Percentiles rank a stretch among this genome's conserved stretches.
Evolutionary conservation across 2,888 invertebrate genomes (phyloP).

Genomic region (Arrhopalites spinosus): DNA sequence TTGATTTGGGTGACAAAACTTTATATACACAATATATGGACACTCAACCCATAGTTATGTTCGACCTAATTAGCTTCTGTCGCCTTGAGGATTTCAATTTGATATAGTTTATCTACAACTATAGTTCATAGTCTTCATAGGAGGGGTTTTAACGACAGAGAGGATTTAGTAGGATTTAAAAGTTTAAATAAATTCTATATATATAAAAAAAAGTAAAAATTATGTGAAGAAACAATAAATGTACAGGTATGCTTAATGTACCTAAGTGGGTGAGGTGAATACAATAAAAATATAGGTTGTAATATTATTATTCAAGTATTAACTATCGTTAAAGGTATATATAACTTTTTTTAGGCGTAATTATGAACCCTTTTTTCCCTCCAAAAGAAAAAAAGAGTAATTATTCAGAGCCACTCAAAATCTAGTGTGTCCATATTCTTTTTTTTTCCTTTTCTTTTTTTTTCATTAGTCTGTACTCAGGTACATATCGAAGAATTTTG

Average conservation of each 20-base stretch:
- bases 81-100: slow-evolving; percentile 11
- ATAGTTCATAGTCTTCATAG: no score
- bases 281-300: slow-evolving; percentile 1
- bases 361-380: slow-evolving; percentile 22
- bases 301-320: not conserved
- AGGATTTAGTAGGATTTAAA: slow-evolving; percentile 5
- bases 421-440: no score
- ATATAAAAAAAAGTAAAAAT: no score
- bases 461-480: no score
- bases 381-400: not conserved
- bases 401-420: slow-evolving; percentile 18
- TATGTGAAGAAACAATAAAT: not conserved
- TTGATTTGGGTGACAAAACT: no score
- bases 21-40: no score
- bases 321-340: not conserved
- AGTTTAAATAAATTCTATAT: not conserved
- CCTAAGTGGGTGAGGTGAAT: not conserved
- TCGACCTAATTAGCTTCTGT: slow-evolving; percentile 28
- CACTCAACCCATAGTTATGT: not conserved
- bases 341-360: slow-evolving; percentile 15
- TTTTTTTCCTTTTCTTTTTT: no score
- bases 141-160: no score
- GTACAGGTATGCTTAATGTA: not conserved
- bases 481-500: no score
- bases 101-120: not conserved